These are phyloP conservation scores for Oreochromis niloticus DNA, from an alignment of 2,113 vertebrate genomes.

Conservation along the genomic window DNA sequence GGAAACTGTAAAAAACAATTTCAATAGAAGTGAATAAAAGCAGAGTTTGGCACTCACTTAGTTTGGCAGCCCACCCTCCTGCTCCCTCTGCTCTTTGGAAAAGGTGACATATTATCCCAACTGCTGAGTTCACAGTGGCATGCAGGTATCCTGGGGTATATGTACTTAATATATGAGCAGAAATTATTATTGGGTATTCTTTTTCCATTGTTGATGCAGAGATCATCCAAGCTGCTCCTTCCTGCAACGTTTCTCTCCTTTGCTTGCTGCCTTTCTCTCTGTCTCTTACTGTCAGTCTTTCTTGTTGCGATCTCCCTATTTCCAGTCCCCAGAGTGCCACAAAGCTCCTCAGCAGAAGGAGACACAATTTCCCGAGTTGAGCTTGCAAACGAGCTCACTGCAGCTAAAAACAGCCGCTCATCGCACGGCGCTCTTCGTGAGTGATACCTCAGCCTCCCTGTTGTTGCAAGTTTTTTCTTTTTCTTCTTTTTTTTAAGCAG, in stretches of 20 bases:
- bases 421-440: constrained; percentile 22
- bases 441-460: constrained; percentile 17
- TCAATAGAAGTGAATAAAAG: background rate
- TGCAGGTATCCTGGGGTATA: constrained; percentile 5
- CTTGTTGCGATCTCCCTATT: constrained; percentile 23
- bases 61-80: background rate
- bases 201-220: constrained; percentile 2
- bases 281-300: constrained; percentile 16
- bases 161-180: constrained; percentile 33
- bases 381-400: constrained; percentile 40
- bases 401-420: constrained; percentile 58
- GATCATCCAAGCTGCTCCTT: background rate
- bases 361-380: constrained; percentile 30
- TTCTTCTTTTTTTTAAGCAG: background rate
- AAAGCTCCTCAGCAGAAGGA: constrained; percentile 31
- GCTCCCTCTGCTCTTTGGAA: background rate
- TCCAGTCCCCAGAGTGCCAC: constrained; percentile 51
- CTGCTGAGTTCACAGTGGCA: constrained; percentile 22
- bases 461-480: background rate
- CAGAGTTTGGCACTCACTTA: background rate
- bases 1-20: background rate
- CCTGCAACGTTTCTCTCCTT: background rate
- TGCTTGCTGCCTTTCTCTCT: background rate
- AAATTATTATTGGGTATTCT: constrained; percentile 31
- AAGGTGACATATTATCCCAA: background rate